phyloP scores from a whole-genome alignment of 2,888 invertebrate species.

The Pteria penguin region DNA sequence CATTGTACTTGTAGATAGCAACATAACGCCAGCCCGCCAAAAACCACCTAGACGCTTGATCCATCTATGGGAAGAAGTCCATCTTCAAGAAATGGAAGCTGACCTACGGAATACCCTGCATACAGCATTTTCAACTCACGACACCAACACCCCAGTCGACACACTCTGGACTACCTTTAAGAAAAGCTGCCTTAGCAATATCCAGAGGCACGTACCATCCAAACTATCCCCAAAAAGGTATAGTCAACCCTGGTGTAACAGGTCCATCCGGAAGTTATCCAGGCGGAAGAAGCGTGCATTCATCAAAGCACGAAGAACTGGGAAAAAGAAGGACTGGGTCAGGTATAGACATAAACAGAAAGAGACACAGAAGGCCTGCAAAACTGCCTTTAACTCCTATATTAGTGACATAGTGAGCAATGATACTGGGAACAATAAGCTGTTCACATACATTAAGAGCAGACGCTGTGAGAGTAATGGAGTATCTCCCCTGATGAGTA shows the following conservation, averaged over 20 bases:
- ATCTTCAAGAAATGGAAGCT: neutral
- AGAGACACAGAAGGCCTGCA: slow-evolving; percentile 9
- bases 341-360: slow-evolving; percentile 19
- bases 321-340: neutral
- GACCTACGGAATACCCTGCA: neutral
- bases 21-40: slow-evolving; percentile 8
- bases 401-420: slow-evolving; percentile 6
- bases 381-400: slow-evolving; percentile 23
- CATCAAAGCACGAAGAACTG: slow-evolving; percentile 1
- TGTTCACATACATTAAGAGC: slow-evolving; percentile 2
- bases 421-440: neutral
- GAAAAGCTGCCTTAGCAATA: neutral
- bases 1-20: slow-evolving; percentile 8
- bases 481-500: neutral
- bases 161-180: neutral
- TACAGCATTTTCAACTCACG: neutral
- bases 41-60: neutral
- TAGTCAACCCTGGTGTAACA: slow-evolving; percentile 18
- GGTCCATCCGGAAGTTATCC: neutral
- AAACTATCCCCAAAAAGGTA: slow-evolving; percentile 1
- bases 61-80: neutral
- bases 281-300: slow-evolving; percentile 13
- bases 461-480: neutral
- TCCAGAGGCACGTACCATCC: neutral
- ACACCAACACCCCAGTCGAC: neutral